These are phyloP conservation scores for Eulemur rufifrons DNA, from an alignment of 2,113 vertebrate genomes.

Conservation along the genomic window DNA sequence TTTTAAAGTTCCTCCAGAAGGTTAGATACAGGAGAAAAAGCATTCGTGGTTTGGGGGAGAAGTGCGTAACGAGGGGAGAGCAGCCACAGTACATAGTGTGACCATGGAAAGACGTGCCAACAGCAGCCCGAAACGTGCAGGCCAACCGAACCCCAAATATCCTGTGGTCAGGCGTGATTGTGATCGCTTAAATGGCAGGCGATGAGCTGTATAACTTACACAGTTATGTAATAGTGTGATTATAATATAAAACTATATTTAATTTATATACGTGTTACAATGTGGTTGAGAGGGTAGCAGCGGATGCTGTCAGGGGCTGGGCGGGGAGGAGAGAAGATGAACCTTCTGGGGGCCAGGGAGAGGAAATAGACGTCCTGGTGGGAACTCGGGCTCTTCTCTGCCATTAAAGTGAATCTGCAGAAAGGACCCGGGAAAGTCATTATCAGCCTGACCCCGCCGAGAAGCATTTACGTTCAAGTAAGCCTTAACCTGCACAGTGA, in stretches of 20 bases:
- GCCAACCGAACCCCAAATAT: background rate
- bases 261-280: accelerated
- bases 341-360: background rate
- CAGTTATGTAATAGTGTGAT: no score
- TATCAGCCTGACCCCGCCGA: background rate
- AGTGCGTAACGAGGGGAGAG: background rate
- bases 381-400: background rate
- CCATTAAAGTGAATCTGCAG: background rate
- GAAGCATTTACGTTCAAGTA: background rate
- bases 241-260: no score
- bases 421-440: background rate
- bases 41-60: accelerated
- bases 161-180: accelerated
- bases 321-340: background rate
- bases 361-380: accelerated
- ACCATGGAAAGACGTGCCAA: accelerated
- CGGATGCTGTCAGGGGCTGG: background rate
- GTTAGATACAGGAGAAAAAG: background rate
- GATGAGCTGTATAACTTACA: background rate
- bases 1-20: background rate
- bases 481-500: background rate
- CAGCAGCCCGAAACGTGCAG: background rate
- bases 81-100: accelerated
- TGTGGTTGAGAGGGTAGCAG: background rate
- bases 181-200: background rate